These are phyloP conservation scores for Budorcas taxicolor DNA, from an alignment of 2,113 vertebrate species.

Conservation along the genomic window DNA sequence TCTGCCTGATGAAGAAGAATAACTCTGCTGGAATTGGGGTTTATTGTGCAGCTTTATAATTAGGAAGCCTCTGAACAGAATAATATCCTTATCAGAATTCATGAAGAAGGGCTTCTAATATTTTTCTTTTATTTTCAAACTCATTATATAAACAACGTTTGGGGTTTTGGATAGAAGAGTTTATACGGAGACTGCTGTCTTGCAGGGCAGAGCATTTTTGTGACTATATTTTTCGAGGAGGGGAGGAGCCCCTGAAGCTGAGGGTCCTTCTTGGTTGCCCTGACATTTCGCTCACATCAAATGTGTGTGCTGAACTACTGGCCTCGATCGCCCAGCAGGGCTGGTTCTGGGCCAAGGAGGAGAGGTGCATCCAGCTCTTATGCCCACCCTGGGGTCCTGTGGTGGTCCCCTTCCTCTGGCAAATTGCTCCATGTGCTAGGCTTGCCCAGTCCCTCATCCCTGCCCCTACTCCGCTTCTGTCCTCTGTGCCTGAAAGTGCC, in stretches of 20 bases:
- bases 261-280: rapidly evolving
- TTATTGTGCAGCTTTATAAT: conserved; percentile 56
- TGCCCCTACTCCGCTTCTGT: rapidly evolving
- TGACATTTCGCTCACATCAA: rapidly evolving
- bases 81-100: conserved; percentile 57
- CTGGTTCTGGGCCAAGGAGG: background rate
- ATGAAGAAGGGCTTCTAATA: conserved; percentile 39
- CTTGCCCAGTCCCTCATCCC: background rate
- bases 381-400: rapidly evolving
- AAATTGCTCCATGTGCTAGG: rapidly evolving
- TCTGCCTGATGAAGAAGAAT: conserved; percentile 38
- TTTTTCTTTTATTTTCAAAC: conserved; percentile 57
- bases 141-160: conserved; percentile 26
- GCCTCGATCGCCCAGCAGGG: rapidly evolving
- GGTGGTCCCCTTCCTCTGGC: background rate
- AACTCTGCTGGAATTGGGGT: conserved; percentile 37
- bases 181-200: background rate
- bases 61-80: conserved; percentile 34
- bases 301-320: rapidly evolving
- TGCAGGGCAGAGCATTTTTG: background rate
- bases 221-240: background rate
- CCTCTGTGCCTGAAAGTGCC: background rate
- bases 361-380: background rate
- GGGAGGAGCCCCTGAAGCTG: rapidly evolving
- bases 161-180: background rate